These are phyloP conservation scores for Tetheella fluctuosa DNA, from an alignment of 2,888 invertebrate genomes.

Conservation along the genomic window DNA sequence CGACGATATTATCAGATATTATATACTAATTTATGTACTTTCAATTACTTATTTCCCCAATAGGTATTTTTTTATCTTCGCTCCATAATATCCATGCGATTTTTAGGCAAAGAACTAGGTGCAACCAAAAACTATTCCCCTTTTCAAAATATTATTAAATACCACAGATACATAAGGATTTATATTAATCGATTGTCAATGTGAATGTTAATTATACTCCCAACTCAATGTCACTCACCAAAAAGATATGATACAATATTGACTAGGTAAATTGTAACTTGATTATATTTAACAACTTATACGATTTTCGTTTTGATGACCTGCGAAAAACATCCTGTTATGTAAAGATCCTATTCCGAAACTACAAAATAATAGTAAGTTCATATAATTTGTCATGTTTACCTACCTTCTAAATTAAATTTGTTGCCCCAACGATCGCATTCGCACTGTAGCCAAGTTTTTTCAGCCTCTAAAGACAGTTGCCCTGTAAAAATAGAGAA, in stretches of 20 bases:
- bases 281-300: conserved; percentile 67
- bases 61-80: background rate
- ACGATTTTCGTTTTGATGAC: conserved; percentile 69
- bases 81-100: background rate
- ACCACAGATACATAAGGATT: conserved; percentile 2
- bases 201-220: conserved; percentile 14
- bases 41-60: background rate
- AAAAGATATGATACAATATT: conserved; percentile 51
- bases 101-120: conserved; percentile 21
- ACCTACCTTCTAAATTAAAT: conserved; percentile 93
- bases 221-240: conserved; percentile 61
- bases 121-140: conserved; percentile 36
- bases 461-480: conserved; percentile 93
- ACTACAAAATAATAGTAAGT: background rate
- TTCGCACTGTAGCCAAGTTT: conserved; percentile 95
- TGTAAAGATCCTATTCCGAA: conserved; percentile 21
- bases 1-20: background rate
- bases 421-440: conserved; percentile 94
- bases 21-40: background rate
- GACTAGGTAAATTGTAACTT: conserved; percentile 54
- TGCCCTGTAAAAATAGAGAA: conserved; percentile 85
- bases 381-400: conserved; percentile 39
- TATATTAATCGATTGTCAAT: conserved; percentile 1
- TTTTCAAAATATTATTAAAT: background rate
- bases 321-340: conserved; percentile 62